Evolutionary conservation across 2,797 vertebrate species (phyloP).

Genomic region (Enteromius viviparus): DNA sequence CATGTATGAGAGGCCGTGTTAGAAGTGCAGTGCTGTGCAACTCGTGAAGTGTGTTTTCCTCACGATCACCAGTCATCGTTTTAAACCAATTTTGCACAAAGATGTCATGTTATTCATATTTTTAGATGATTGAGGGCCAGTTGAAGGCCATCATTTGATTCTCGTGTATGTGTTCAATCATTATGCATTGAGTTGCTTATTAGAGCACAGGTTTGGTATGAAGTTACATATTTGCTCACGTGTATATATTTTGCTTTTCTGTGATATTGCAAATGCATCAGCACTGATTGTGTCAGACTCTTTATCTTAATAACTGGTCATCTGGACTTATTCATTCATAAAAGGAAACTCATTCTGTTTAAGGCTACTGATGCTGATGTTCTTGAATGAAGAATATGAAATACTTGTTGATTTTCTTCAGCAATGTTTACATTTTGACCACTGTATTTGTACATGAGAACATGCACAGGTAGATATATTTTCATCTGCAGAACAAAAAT

Average conservation of each 20-base stretch:
- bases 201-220: neutral
- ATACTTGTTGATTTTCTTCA: slow-evolving; percentile 49
- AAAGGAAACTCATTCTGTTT: slow-evolving; percentile 19
- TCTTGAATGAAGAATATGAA: slow-evolving; percentile 49
- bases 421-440: slow-evolving; percentile 66
- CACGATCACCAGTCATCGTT: neutral
- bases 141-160: slow-evolving; percentile 8
- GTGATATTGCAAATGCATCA: neutral
- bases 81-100: slow-evolving; percentile 28
- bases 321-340: neutral
- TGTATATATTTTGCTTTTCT: slow-evolving; percentile 13
- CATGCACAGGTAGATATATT: slow-evolving; percentile 62
- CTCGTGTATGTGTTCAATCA: slow-evolving; percentile 33
- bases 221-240: neutral
- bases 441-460: slow-evolving; percentile 67
- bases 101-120: slow-evolving; percentile 15
- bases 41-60: slow-evolving; percentile 15
- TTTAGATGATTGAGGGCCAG: slow-evolving; percentile 23
- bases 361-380: slow-evolving; percentile 30
- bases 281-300: neutral
- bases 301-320: slow-evolving; percentile 3
- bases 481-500: slow-evolving; percentile 59
- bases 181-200: neutral
- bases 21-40: slow-evolving; percentile 33
- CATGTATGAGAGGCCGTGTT: neutral